A percentile compares a stretch with the other conserved stretches of the same genome.
Conservation (phyloP, 92 coral and sea anemone genomes). For the Porites evermanni region DNA sequence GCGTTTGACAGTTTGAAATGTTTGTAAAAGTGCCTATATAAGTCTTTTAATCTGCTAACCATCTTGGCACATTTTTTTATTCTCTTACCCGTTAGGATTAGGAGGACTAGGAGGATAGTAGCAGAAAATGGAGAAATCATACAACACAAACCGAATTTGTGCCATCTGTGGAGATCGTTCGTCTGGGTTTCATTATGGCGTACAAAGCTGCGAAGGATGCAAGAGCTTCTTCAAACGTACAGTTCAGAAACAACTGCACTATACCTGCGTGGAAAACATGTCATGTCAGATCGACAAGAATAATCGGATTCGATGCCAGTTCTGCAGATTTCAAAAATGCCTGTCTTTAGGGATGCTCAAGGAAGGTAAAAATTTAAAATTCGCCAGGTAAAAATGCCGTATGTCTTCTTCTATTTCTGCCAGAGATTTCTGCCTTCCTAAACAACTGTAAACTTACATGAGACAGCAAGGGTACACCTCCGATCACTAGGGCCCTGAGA, state of each 20-base stretch:
- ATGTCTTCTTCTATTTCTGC: too few species aligned
- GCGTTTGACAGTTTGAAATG: too few species aligned
- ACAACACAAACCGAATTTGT: constrained; percentile 68
- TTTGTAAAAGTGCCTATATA: too few species aligned
- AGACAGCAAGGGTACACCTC: too few species aligned
- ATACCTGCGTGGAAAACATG: constrained; percentile 89
- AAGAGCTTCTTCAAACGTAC: constrained; percentile 93
- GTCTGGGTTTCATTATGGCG: constrained; percentile 93
- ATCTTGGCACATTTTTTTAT: too few species aligned
- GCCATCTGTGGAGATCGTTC: constrained; percentile 93
- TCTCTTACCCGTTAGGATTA: background rate
- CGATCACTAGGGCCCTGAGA: too few species aligned
- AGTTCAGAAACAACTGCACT: constrained; percentile 88
- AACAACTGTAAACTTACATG: too few species aligned
- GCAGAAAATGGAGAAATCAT: constrained; percentile 33
- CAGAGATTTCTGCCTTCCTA: too few species aligned
- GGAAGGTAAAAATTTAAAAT: constrained; percentile 66
- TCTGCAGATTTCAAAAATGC: constrained; percentile 91
- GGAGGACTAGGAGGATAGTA: background rate
- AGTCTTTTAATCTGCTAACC: too few species aligned
- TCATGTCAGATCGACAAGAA: constrained; percentile 93
- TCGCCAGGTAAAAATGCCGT: too few species aligned
- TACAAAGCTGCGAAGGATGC: constrained; percentile 94
- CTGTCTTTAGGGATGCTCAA: constrained; percentile 87
- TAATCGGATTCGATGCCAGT: constrained; percentile 90